phyloP scores from a whole-genome alignment of 2,113 vertebrate genomes.

The Pteropus alecto region DNA sequence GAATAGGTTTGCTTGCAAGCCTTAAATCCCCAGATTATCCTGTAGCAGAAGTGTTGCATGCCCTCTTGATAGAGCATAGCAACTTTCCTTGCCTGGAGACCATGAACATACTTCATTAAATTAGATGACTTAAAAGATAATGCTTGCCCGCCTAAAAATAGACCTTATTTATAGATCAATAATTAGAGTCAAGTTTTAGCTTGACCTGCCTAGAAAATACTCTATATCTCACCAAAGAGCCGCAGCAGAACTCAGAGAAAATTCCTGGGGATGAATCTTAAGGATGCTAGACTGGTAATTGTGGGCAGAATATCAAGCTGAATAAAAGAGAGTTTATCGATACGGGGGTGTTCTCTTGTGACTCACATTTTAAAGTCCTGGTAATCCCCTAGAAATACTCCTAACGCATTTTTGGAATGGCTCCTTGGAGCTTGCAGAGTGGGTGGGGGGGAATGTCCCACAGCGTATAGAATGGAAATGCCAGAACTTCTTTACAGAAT shows the following conservation, averaged over 20 bases:
- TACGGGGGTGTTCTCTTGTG: not conserved
- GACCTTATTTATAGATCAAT: not conserved
- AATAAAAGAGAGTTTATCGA: not conserved
- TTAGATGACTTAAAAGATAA: not conserved
- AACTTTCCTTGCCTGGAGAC: not conserved
- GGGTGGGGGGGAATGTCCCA: not conserved
- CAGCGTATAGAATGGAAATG: not conserved
- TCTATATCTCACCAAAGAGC: not conserved
- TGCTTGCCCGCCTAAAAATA: not conserved
- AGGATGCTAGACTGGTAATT: not conserved
- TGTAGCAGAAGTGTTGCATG: not conserved
- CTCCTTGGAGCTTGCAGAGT: not conserved
- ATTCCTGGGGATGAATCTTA: not conserved
- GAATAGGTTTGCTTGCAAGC: not conserved
- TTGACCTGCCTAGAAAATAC: not conserved
- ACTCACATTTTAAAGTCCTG: not conserved
- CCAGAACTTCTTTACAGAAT: not conserved
- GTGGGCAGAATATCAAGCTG: not conserved
- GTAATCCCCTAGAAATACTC: not conserved
- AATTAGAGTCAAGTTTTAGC: not conserved
- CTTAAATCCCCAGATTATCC: not conserved
- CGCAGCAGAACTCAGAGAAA: not conserved
- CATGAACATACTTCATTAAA: not conserved
- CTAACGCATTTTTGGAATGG: not conserved
- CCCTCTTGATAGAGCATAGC: not conserved